These are phyloP conservation scores for Rapana venosa DNA, from an alignment of 2,888 invertebrate species.

Conservation along the genomic window DNA sequence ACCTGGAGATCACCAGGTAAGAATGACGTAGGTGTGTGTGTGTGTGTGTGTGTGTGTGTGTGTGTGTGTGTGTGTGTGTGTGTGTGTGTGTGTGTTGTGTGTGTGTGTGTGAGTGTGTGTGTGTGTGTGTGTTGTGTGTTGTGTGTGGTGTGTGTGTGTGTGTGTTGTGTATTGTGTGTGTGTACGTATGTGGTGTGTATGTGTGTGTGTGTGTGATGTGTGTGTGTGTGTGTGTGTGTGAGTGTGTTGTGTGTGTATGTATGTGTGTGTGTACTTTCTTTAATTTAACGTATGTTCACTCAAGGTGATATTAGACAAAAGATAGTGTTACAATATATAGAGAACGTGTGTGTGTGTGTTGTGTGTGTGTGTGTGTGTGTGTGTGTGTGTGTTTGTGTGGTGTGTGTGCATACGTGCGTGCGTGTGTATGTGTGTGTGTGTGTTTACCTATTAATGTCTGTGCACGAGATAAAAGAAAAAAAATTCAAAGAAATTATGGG, in stretches of 20 bases:
- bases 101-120: background rate
- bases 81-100: conserved; percentile 25
- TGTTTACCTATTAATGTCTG: background rate
- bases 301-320: too few relatives aligned
- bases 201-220: too few relatives aligned
- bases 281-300: too few relatives aligned
- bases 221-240: background rate
- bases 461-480: too few relatives aligned
- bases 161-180: too few relatives aligned
- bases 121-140: conserved; percentile 18
- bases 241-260: background rate
- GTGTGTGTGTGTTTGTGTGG: background rate
- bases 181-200: too few relatives aligned
- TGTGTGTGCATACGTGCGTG: background rate
- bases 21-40: too few relatives aligned
- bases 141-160: background rate
- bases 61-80: conserved; percentile 6
- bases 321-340: too few relatives aligned
- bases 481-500: too few relatives aligned
- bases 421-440: background rate
- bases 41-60: conserved; percentile 6
- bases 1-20: too few relatives aligned
- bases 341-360: background rate
- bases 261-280: background rate
- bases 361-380: background rate